Evolutionary conservation across 2,797 vertebrate genomes (phyloP), one percentile per base, ranked within the genome.

Genomic region (Myripristis jacobus): DNA sequence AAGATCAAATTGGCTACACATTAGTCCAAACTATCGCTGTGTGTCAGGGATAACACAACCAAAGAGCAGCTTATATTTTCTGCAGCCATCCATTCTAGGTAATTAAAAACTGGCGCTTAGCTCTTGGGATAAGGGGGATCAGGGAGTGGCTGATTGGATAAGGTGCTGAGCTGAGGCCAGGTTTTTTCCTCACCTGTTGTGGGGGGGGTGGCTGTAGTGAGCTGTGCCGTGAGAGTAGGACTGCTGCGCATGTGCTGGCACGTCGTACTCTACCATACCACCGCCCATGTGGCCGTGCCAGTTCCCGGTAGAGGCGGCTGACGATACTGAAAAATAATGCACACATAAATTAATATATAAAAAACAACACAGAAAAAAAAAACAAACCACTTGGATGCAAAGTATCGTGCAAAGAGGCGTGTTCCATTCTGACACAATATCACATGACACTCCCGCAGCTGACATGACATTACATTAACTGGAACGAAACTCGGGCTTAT

Each of bases 181-280:
- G 72, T 73, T 77, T 73, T 71, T 63, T 36, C 65, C 95, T 96
- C 90, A 98, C 97, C 97, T 96, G 96, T 85, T 95, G 70, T 96
- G 96, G 87, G 94, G 62, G 73, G 95, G 85, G 79, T 94, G 89
- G 91, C 88, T 92, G 87, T 94, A 94, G 74, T 95, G 94, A 66
- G 92, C 85, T 2, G 89, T 92, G 61, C 81, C 91, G 0, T 97
- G 98, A 48, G 94, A 89, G 0, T 95, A 97, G 34, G 95, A 86
- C 73, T 95, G 93, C 18, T 93, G 94, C 36, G 93, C 91, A 9
- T 91, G 82, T 72, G 81, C 1, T 0, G 94, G 83, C 0, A 91
- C 79, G 77, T 95, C 93, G 0, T 95, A 96, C 36, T 98, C 96
- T 0, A 92, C 63, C 58, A 95, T 91, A 24, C 94, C 93, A 41